phyloP scores from a whole-genome alignment of 2,113 vertebrate genomes.

The crab-eating macaque (Macaca fascicularis) region T2T-MFA8v1.1 NC_088387.1:84519501-84520000 shows the following conservation, averaged over 20 bases:
- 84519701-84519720: background rate
- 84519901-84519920: conserved; percentile 6
- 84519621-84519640: background rate
- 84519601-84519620: background rate
- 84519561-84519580: background rate
- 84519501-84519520: background rate
- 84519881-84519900: background rate
- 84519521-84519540: background rate
- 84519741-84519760: background rate
- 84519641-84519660: background rate
- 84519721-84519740: background rate
- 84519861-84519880: background rate
- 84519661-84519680: background rate
- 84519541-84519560: background rate
- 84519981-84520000: conserved; percentile 17
- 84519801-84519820: background rate
- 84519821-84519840: background rate
- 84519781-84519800: background rate
- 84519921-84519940: conserved; percentile 23
- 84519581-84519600: background rate
- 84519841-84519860: background rate
- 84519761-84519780: background rate
- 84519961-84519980: background rate
- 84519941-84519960: background rate
- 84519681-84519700: background rate